Evolutionary conservation across 2,888 invertebrate genomes (phyloP).

Genomic region (Ctenicera cuprea): DNA sequence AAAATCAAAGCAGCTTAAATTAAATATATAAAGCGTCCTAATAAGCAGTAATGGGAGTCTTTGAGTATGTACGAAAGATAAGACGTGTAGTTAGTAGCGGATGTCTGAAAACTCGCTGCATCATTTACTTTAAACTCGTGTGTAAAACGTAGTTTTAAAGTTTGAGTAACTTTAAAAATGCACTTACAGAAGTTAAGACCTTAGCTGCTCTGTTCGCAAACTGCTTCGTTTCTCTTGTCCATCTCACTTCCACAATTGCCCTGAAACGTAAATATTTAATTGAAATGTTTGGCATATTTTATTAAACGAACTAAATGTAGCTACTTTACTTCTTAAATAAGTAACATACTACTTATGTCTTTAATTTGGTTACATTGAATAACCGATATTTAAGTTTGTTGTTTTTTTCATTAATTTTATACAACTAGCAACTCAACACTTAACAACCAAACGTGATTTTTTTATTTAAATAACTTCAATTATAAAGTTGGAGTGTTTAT

Average conservation of each 20-base stretch:
- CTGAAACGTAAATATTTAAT: slow-evolving; percentile 68
- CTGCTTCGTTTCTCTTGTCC: slow-evolving; percentile 77
- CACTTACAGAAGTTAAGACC: slow-evolving; percentile 77
- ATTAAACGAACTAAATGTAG: background rate
- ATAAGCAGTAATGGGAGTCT: background rate
- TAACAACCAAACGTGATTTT: too few species aligned
- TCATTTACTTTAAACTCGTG: slow-evolving; percentile 22
- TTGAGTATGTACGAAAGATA: background rate
- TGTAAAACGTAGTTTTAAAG: slow-evolving; percentile 23
- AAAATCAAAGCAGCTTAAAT: background rate
- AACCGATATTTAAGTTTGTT: too few species aligned
- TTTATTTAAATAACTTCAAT: too few species aligned
- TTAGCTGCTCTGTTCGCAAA: slow-evolving; percentile 78
- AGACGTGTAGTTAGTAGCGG: background rate
- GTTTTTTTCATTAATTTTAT: too few species aligned
- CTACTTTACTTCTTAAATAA: background rate
- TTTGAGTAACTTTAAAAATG: slow-evolving; percentile 28
- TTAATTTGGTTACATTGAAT: too few species aligned
- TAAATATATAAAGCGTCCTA: background rate
- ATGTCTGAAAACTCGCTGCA: slow-evolving; percentile 2
- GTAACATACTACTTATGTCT: too few species aligned
- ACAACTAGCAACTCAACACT: too few species aligned
- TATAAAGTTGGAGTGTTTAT: too few species aligned
- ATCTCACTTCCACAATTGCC: slow-evolving; percentile 75
- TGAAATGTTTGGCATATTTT: slow-evolving; percentile 13